Conservation (phyloP, 2,888 invertebrate species). For the Gortyna flavago region DNA sequence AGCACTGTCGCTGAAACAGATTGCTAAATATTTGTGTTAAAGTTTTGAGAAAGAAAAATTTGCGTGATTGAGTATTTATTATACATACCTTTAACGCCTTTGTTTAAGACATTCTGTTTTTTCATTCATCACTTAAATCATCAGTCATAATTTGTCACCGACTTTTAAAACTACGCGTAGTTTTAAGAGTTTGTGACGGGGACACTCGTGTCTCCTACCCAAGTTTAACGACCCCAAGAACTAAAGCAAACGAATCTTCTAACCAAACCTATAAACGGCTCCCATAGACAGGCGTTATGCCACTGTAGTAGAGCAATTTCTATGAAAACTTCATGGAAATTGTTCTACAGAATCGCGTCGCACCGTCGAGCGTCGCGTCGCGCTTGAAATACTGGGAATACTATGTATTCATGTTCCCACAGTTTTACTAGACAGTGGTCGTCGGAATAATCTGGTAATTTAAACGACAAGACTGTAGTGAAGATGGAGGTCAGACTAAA, state of each 20-base stretch:
- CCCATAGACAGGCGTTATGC: background rate
- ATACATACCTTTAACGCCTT: background rate
- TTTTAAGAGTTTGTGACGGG: too few relatives aligned
- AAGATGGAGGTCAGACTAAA: constrained; percentile 53
- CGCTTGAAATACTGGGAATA: constrained; percentile 22
- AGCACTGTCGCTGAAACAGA: background rate
- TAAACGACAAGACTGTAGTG: constrained; percentile 37
- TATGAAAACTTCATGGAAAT: background rate
- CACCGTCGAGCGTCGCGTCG: too few relatives aligned
- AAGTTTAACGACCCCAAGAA: constrained; percentile 16
- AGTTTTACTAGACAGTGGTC: constrained; percentile 35
- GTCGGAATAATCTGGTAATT: constrained; percentile 55
- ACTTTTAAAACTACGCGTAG: background rate
- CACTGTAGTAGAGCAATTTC: background rate
- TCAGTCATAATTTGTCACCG: background rate
- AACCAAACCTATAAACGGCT: background rate
- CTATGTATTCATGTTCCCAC: constrained; percentile 24
- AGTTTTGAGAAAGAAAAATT: background rate
- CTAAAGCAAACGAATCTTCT: constrained; percentile 2
- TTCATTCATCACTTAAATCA: background rate
- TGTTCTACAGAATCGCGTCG: background rate
- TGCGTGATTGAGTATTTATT: background rate
- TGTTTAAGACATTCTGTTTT: background rate
- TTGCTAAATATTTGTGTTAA: background rate
- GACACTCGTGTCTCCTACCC: background rate